Evolutionary conservation across 2,113 vertebrate species (phyloP).

Genomic region (Triplophysa rosa): DNA sequence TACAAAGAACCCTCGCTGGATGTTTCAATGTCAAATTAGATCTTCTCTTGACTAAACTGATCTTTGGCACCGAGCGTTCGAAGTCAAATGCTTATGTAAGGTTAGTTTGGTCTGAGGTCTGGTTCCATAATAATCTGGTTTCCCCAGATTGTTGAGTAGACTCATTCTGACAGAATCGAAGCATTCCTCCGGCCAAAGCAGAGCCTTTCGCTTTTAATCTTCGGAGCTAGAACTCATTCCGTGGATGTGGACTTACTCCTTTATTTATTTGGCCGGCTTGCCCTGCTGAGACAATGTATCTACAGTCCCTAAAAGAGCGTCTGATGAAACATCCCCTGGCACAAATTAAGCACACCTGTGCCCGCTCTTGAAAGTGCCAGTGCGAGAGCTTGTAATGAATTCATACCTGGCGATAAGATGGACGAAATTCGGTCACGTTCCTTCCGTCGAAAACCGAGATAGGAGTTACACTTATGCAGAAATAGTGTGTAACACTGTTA

Average conservation of each 20-base stretch:
- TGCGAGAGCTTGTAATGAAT: constrained; percentile 40
- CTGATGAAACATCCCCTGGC: constrained; percentile 39
- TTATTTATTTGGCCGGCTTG: constrained; percentile 45
- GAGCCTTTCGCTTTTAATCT: constrained; percentile 45
- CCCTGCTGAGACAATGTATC: constrained; percentile 43
- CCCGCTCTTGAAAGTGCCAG: constrained; percentile 46
- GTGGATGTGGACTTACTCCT: constrained; percentile 29
- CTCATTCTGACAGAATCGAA: constrained; percentile 39
- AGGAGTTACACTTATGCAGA: not conserved
- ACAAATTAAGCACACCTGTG: constrained; percentile 46
- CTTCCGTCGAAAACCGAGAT: not conserved
- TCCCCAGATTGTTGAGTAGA: constrained; percentile 37
- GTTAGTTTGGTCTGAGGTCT: constrained; percentile 30
- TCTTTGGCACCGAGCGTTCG: not conserved
- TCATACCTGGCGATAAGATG: constrained; percentile 14
- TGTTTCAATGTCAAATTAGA: constrained; percentile 10
- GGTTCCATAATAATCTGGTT: constrained; percentile 42
- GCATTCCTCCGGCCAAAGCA: constrained; percentile 42
- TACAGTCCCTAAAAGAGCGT: constrained; percentile 43
- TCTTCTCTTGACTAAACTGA: constrained; percentile 11
- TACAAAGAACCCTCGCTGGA: constrained; percentile 5
- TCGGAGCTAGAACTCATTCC: constrained; percentile 30
- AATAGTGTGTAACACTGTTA: too few relatives aligned
- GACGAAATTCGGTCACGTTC: constrained; percentile 15
- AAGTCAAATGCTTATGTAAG: constrained; percentile 36